A percentile compares a stretch with the other conserved stretches of the same genome.
These are phyloP conservation scores for Cacatua alba DNA, from an alignment of 2,113 vertebrate species.

Conservation along the genomic window DNA sequence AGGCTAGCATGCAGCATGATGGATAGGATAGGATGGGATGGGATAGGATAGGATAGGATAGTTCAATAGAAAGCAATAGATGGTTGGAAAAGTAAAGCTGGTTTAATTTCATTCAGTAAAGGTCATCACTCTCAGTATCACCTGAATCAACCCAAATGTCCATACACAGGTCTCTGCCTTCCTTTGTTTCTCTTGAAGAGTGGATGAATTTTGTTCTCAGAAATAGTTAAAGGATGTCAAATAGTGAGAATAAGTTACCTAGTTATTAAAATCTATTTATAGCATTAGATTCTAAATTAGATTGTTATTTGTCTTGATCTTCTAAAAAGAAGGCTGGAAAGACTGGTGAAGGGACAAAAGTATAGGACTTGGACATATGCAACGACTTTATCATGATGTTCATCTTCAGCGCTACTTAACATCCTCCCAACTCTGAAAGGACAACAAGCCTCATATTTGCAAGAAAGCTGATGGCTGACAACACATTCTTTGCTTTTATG, in stretches of 20 bases:
- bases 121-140: background rate
- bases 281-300: background rate
- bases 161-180: background rate
- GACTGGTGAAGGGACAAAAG: background rate
- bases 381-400: background rate
- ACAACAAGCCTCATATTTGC: background rate
- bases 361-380: background rate
- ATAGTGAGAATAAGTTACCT: background rate
- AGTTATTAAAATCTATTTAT: background rate
- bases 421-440: background rate
- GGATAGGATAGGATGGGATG: no score
- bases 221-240: background rate
- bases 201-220: background rate
- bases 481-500: background rate
- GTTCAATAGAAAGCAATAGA: background rate
- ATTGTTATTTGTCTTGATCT: background rate
- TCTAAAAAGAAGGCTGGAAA: background rate
- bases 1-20: background rate
- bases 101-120: background rate
- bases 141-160: background rate
- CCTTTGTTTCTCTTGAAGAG: background rate
- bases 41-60: background rate
- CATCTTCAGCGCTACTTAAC: background rate
- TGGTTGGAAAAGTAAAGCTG: background rate
- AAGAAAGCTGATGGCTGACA: background rate